Percentiles rank a stretch among this genome's conserved stretches.
phyloP scores from a whole-genome alignment of 2,797 vertebrate genomes.

The Erithacus rubecula region DNA sequence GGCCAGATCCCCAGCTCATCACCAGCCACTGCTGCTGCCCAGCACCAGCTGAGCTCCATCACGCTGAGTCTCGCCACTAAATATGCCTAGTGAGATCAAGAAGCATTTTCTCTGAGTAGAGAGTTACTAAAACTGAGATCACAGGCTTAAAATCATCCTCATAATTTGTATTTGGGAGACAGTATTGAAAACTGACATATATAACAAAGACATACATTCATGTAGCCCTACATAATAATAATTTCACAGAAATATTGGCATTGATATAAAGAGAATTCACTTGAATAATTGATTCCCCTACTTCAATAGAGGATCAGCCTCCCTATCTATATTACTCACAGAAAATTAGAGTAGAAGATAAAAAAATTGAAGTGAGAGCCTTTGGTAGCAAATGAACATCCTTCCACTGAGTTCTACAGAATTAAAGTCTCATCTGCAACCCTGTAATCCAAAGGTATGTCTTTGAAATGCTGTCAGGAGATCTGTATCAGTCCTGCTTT shows the following conservation, averaged over 20 bases:
- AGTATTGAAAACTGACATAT: not conserved
- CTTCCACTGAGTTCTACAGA: not conserved
- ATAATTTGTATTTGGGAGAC: not conserved
- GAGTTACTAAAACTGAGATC: not conserved
- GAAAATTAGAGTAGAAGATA: not conserved
- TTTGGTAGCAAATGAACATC: not conserved
- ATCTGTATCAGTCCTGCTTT: constrained; percentile 13
- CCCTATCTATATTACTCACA: not conserved
- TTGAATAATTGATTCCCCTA: not conserved
- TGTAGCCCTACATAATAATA: not conserved
- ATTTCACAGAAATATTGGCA: constrained; percentile 18
- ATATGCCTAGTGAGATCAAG: not conserved
- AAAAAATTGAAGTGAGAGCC: not conserved
- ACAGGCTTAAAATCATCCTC: not conserved
- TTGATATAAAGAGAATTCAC: not conserved
- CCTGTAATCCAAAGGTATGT: not conserved
- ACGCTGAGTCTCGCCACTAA: not conserved
- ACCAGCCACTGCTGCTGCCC: not conserved
- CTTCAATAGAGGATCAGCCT: not conserved
- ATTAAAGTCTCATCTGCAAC: not conserved
- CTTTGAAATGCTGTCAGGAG: constrained; percentile 35
- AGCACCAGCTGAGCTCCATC: not conserved
- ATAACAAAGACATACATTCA: not conserved
- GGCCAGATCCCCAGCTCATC: not conserved
- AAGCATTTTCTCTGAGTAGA: not conserved